These are phyloP conservation scores for Protophormia terraenovae DNA, from an alignment of 2,888 invertebrate genomes.

Conservation along the genomic window DNA sequence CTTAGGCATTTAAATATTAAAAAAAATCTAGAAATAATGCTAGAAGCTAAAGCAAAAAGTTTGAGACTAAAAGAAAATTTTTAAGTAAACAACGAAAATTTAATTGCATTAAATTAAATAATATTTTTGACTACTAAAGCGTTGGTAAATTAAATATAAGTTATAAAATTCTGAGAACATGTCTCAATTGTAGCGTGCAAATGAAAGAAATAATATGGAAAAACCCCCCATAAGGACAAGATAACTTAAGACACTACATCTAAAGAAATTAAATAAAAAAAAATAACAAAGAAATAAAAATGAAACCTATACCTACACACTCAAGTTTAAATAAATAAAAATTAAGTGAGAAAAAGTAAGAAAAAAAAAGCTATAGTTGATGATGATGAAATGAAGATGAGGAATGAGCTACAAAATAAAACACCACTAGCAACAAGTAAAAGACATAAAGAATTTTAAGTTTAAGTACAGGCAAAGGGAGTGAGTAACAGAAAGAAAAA, in stretches of 20 bases:
- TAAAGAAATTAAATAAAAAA: not conserved
- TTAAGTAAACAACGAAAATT: no score
- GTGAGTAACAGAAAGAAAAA: slow-evolving; percentile 46
- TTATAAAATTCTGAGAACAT: not conserved
- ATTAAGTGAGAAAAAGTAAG: slow-evolving; percentile 40
- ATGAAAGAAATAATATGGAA: slow-evolving; percentile 54
- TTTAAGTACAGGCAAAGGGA: slow-evolving; percentile 42
- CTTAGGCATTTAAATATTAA: no score
- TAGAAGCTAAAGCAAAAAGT: no score
- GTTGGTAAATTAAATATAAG: no score
- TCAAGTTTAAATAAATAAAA: slow-evolving; percentile 64
- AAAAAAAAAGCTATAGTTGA: slow-evolving; percentile 17
- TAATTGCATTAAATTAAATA: no score
- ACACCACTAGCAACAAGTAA: slow-evolving; percentile 66
- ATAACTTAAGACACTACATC: slow-evolving; percentile 28
- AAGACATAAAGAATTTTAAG: slow-evolving; percentile 63
- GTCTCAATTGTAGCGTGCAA: slow-evolving; percentile 10
- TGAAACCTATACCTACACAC: not conserved
- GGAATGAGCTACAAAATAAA: slow-evolving; percentile 47
- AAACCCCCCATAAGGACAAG: not conserved
- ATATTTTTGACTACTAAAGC: no score
- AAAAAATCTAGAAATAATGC: no score
- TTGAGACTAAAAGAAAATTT: no score
- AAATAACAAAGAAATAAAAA: not conserved
- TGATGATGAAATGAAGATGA: slow-evolving; percentile 57